Conservation (phyloP, 2,113 vertebrate genomes). For the Candoia aspera region DNA sequence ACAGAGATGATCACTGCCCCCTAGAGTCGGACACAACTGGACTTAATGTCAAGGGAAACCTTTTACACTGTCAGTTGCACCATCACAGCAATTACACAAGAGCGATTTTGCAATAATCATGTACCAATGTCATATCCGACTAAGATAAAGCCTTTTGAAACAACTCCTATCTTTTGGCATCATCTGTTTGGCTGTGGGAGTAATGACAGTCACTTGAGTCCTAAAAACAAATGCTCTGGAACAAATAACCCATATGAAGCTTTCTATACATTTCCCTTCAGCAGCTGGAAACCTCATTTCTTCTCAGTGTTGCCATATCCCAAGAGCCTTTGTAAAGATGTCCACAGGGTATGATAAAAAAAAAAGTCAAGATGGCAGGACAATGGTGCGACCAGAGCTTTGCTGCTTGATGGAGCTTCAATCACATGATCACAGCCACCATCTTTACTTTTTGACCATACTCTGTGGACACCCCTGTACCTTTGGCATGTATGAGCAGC, state of each 20-base stretch:
- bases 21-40: too few species aligned
- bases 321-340: neutral
- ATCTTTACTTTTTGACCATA: neutral
- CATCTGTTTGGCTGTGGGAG: neutral
- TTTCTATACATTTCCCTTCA: neutral
- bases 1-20: too few species aligned
- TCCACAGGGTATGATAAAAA: too few species aligned
- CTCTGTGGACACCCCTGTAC: neutral
- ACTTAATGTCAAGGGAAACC: too few species aligned
- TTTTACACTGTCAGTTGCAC: constrained; percentile 15
- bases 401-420: too few species aligned
- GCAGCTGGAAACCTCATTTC: neutral
- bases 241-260: neutral
- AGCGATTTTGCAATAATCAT: neutral
- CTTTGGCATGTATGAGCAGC: neutral
- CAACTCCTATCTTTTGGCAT: neutral
- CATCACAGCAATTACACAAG: constrained; percentile 33
- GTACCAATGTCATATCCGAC: neutral
- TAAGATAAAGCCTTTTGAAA: neutral
- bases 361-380: too few species aligned
- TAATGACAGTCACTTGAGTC: neutral
- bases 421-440: neutral
- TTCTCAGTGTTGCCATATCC: neutral
- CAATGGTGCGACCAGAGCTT: too few species aligned
- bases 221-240: neutral